These are phyloP conservation scores for Babylonia areolata DNA, from an alignment of 1,140 invertebrate genomes.

Conservation along the genomic window DNA sequence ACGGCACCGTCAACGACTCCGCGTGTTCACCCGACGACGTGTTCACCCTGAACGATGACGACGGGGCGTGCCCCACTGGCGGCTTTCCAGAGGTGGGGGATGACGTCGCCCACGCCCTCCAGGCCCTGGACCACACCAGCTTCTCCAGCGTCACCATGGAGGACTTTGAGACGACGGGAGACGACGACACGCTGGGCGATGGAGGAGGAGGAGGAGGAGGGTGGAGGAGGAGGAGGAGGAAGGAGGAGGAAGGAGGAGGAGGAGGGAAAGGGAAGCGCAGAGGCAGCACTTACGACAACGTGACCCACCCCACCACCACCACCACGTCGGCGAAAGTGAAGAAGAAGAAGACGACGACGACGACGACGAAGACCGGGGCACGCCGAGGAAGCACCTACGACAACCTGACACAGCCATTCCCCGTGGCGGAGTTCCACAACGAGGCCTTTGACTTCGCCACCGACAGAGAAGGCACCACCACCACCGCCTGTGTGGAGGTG, in stretches of 20 bases:
- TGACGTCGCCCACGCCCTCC: no score
- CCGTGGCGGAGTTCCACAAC: slow-evolving; percentile 41
- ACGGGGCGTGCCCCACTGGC: no score
- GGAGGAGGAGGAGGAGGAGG: background rate
- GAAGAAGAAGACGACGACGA: no score
- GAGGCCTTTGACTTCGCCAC: slow-evolving; percentile 27
- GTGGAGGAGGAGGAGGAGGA: background rate
- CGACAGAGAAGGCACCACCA: background rate
- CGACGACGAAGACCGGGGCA: background rate
- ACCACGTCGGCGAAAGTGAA: background rate
- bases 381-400: background rate
- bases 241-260: background rate
- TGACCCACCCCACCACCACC: no score
- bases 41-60: no score
- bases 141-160: background rate
- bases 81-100: no score
- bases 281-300: background rate
- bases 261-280: background rate
- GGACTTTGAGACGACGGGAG: slow-evolving; percentile 15
- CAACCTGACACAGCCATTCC: background rate
- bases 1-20: no score
- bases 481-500: slow-evolving; percentile 14
- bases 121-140: background rate
- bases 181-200: no score
- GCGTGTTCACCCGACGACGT: no score